A percentile compares a stretch with the other conserved stretches of the same genome.
phyloP scores from a whole-genome alignment of 2,888 invertebrate genomes.

The Endomychus coccineus region DNA sequence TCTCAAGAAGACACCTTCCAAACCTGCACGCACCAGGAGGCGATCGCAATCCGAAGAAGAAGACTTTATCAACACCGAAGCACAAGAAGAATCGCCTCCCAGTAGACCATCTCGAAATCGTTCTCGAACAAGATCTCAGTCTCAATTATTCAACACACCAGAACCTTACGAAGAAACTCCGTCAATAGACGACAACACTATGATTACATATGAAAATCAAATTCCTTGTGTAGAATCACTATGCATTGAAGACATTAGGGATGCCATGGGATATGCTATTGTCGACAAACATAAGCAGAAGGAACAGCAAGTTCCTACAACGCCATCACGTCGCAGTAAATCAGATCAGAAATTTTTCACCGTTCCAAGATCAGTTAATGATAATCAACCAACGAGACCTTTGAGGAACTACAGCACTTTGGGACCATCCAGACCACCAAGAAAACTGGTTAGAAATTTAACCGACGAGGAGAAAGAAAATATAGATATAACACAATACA shows the following conservation, averaged over 20 bases:
- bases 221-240: conserved; percentile 37
- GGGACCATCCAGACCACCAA: conserved; percentile 49
- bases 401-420: conserved; percentile 54
- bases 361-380: conserved; percentile 48
- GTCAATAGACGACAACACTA: conserved; percentile 48
- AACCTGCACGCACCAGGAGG: no score
- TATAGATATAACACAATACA: conserved; percentile 51
- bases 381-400: conserved; percentile 52
- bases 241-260: conserved; percentile 39
- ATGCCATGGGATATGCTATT: conserved; percentile 61
- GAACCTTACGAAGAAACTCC: conserved; percentile 49
- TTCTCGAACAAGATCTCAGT: conserved; percentile 50
- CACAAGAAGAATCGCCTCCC: conserved; percentile 32
- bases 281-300: conserved; percentile 58
- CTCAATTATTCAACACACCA: conserved; percentile 46
- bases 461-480: conserved; percentile 45
- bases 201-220: conserved; percentile 44
- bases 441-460: conserved; percentile 38
- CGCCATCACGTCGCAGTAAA: conserved; percentile 53
- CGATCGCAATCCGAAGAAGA: no score
- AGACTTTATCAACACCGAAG: background rate
- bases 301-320: conserved; percentile 53
- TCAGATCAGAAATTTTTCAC: conserved; percentile 59
- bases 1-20: no score
- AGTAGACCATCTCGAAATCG: conserved; percentile 52